Conservation (phyloP, 1,140 invertebrate species). For the Aradophagus sp. region DNA sequence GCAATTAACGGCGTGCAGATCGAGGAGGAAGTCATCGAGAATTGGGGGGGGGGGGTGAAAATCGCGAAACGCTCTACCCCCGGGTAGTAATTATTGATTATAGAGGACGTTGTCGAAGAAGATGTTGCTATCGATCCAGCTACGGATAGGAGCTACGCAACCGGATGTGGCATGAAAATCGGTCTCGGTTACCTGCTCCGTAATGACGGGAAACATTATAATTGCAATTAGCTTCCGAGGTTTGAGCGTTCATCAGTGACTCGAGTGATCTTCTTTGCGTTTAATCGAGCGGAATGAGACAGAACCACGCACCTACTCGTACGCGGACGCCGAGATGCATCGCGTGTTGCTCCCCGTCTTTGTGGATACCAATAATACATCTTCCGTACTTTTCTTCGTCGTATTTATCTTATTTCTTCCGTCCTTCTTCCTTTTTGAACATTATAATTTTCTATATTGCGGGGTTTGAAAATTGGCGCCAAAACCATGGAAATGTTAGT, state of each 20-base stretch:
- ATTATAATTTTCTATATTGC: too few species aligned
- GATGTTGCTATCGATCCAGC: slow-evolving; percentile 39
- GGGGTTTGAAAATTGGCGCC: too few species aligned
- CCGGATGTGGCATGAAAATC: slow-evolving; percentile 70
- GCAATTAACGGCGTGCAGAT: too few species aligned
- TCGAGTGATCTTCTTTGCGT: slow-evolving; percentile 63
- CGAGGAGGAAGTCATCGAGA: too few species aligned
- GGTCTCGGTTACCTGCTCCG: slow-evolving; percentile 69
- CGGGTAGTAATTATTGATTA: slow-evolving; percentile 35
- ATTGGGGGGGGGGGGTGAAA: too few species aligned
- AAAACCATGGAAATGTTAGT: too few species aligned
- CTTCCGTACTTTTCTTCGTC: too few species aligned
- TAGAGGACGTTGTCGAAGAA: slow-evolving; percentile 36
- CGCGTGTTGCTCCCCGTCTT: slow-evolving; percentile 29
- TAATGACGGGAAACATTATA: slow-evolving; percentile 71
- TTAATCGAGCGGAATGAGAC: slow-evolving; percentile 69
- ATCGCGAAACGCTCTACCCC: too few species aligned
- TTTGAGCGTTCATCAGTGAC: slow-evolving; percentile 62
- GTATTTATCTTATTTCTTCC: too few species aligned
- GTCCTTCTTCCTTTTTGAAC: too few species aligned
- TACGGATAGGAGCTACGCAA: slow-evolving; percentile 45
- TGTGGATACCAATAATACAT: slow-evolving; percentile 1
- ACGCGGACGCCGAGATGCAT: slow-evolving; percentile 23
- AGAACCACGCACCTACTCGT: slow-evolving; percentile 56
- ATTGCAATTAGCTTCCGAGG: slow-evolving; percentile 63